Base-by-base conservation (phyloP, 64 coral and sea anemone genomes). In the Anthopleura sola region DNA sequence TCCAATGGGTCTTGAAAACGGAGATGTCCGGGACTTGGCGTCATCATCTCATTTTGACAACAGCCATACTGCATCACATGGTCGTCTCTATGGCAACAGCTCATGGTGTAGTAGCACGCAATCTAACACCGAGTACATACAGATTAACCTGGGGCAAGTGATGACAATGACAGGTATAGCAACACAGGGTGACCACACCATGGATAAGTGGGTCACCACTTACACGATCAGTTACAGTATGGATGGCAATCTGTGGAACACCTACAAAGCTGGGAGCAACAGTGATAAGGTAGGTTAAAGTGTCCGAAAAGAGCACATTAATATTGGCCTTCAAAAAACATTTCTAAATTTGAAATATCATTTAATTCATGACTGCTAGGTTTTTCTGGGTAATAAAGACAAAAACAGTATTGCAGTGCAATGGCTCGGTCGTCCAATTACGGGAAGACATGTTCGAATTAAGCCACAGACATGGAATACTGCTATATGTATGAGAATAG, bases 401-500 rank as follows among this genome's bases (percentile, higher is more conserved):
- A 33, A 66, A n/a, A 36, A 75, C 6, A 46, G 44, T 20, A 68
- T 55, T 24, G 68, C 16, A 33, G 23, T 55, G 16, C 24, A 39
- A 24, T 75, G 29, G 38, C 34, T 89, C 39, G 56, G 31, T 51
- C 28, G 11, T 15, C 15, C 60, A 34, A 69, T 83, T 10, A 36
- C 50, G 16, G 87, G 24, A 0, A 51, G 87, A 20, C n/a, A 74
- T 75, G 32, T 89, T 51, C 68, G 60, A 89, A 49, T 89, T 75
- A 14, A 28, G 0, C 80, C 87, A 21, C 80, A 75, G 36, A 75
- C 34, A 37, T 89, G 64, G 80, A 13, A 89, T 31, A 55, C 23
- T 83, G 75, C 69, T 38, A 83, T 89, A 49, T 89, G 87, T 50
- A 74, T 89, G 78, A 81, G 87, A 75, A 8, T 89, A 75, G 79